Evolutionary conservation across 1,140 invertebrate genomes (phyloP).

Genomic region (Dendrolimus punctatus): DNA sequence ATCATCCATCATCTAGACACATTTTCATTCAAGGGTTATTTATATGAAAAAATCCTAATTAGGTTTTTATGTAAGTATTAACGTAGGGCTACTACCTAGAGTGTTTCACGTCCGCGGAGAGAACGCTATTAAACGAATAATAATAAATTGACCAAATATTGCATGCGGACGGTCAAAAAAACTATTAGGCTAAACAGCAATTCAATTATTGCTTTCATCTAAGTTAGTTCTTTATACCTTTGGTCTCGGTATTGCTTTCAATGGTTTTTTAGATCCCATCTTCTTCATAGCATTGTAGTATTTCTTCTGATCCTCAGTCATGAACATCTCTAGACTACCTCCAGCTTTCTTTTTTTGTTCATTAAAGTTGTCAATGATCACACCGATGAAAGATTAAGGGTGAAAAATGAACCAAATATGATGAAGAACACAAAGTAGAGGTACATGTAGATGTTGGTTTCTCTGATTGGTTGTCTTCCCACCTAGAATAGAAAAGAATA

Average conservation of each 20-base stretch:
- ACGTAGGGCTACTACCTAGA: too few relatives aligned
- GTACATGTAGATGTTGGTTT: slow-evolving; percentile 98
- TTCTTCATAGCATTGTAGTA: slow-evolving; percentile 99
- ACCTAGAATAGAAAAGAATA: slow-evolving; percentile 71
- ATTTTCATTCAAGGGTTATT: too few relatives aligned
- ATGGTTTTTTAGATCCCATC: slow-evolving; percentile 98
- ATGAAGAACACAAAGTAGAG: slow-evolving; percentile 99
- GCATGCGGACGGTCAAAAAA: too few relatives aligned
- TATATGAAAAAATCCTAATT: too few relatives aligned
- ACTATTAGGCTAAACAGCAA: too few relatives aligned
- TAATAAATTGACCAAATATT: slow-evolving; percentile 4
- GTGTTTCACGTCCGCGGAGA: too few relatives aligned
- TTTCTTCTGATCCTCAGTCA: slow-evolving; percentile 99
- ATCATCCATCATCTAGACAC: too few relatives aligned
- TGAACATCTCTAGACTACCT: slow-evolving; percentile 98
- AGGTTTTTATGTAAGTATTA: too few relatives aligned
- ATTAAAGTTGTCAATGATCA: slow-evolving; percentile 99
- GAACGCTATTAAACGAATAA: too few relatives aligned
- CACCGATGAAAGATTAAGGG: slow-evolving; percentile 98
- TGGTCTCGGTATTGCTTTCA: slow-evolving; percentile 97
- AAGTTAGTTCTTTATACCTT: slow-evolving; percentile 74
- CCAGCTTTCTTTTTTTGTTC: slow-evolving; percentile 99
- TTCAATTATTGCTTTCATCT: too few relatives aligned
- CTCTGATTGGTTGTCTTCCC: slow-evolving; percentile 91
- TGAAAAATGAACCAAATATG: slow-evolving; percentile 98